Evolutionary conservation across 2,888 invertebrate species (phyloP), one percentile per base, ranked within the genome.

Genomic region (Itoplectis maculator): DNA sequence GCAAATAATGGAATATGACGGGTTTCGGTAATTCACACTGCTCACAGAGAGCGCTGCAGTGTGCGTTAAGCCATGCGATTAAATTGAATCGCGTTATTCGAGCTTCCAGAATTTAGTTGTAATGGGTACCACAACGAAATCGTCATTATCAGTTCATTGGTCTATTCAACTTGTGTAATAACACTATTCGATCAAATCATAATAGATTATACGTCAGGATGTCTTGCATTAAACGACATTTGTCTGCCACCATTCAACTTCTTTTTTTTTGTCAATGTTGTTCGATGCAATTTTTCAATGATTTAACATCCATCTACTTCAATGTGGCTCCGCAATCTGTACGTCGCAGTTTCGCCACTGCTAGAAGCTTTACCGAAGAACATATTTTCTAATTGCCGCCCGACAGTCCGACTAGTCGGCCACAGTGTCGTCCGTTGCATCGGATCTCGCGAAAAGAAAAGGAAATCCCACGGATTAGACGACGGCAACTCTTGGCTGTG

Each of bases 401-500:
- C 11, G 11, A 9, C 13, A 59, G 45, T 42, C 35, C 29, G 35
- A 54, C 18, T 5, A 15, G 29, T 15, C 40, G 18, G 23, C 29
- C 35, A 20, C 37, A 40, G 18, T 40, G 35, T 59, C 13, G 29
- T 40, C 59, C 11, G 35, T 69, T 61, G 47, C 23, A n/a, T n/a
- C 42, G 20, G 13, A 66, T 42, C 23, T 65, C 56, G 29, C 2
- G 40, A 35, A n/a, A 23, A 42, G 66, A 49, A 29, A 23, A 42
- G 66, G 47, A 70, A 61, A 40, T 56, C 47, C 15, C 5, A n/a
- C 8, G 49, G 59, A 66, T 76, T 29, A 66, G 35, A 59, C 42
- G n/a, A 47, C 18, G 49, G 56, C 29, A 29, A 29, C 47, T 65
- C 40, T 76, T 70, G 40, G 15, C 56, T 40, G 54, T 75, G 15